Percentiles rank a stretch among this genome's conserved stretches.
These are phyloP conservation scores for Brachyalestes nurse DNA, from an alignment of 2,797 vertebrate species.

Conservation along the genomic window DNA sequence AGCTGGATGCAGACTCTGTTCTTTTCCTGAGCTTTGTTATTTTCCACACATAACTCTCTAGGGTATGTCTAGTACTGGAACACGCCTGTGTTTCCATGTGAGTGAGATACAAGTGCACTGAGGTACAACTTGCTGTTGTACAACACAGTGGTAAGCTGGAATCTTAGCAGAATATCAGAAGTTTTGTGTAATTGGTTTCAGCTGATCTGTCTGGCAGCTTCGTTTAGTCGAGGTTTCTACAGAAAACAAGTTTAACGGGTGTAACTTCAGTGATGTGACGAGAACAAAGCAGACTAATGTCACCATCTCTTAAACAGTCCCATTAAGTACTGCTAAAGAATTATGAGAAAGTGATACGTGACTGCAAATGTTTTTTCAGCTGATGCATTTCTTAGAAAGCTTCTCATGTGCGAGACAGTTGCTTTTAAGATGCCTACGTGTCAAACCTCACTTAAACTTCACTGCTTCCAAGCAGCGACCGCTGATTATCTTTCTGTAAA, in stretches of 20 bases:
- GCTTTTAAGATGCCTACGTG: neutral
- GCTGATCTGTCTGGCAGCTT: too few species aligned
- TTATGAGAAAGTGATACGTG: neutral
- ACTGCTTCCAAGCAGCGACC: neutral
- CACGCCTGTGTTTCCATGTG: neutral
- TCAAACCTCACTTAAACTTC: neutral
- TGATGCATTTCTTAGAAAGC: neutral
- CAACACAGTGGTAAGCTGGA: too few species aligned
- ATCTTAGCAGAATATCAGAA: neutral
- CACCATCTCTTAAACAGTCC: neutral
- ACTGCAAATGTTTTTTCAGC: neutral
- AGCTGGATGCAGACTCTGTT: conserved; percentile 12
- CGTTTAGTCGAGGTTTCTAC: neutral
- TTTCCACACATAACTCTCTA: conserved; percentile 1
- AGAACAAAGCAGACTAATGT: neutral
- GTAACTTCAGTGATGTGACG: neutral
- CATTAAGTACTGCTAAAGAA: neutral
- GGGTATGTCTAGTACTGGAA: conserved; percentile 8
- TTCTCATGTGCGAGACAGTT: neutral
- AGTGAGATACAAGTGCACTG: neutral
- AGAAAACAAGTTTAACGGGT: neutral
- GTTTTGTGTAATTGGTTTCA: neutral
- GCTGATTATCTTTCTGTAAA: conserved; percentile 4
- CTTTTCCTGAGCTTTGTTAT: conserved; percentile 7
- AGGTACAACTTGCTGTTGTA: neutral